Percentiles rank a stretch among this genome's conserved stretches.
Evolutionary conservation across 2,888 invertebrate species (phyloP).

Genomic region (Yponomeuta cagnagella): DNA sequence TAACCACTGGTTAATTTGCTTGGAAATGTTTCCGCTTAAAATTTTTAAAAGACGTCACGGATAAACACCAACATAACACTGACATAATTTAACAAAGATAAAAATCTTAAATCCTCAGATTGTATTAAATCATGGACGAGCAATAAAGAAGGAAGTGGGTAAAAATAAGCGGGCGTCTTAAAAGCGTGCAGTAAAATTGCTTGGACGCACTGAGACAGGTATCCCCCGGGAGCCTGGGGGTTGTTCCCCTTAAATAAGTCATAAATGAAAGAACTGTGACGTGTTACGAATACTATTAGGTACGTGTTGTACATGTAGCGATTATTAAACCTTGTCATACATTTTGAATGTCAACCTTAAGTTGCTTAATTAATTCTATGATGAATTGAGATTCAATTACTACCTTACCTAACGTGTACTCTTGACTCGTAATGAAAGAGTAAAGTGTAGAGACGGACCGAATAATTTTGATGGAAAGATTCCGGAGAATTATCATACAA

Average conservation of each 20-base stretch:
- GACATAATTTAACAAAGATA: conserved; percentile 29
- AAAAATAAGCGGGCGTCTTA: conserved; percentile 34
- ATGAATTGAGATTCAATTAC: too few species aligned
- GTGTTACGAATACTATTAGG: not conserved
- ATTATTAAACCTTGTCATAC: too few species aligned
- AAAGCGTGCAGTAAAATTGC: conserved; percentile 29
- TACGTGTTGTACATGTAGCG: not conserved
- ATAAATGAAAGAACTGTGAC: conserved; percentile 47
- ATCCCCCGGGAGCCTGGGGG: conserved; percentile 47
- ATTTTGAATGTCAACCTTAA: too few species aligned
- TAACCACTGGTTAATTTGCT: not conserved
- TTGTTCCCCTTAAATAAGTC: conserved; percentile 64
- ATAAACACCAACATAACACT: conserved; percentile 18
- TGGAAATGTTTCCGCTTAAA: not conserved
- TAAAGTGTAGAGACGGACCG: too few species aligned
- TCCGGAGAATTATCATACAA: too few species aligned
- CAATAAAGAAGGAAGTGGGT: conserved; percentile 38
- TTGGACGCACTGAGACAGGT: conserved; percentile 50
- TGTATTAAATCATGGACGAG: conserved; percentile 44
- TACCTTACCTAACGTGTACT: too few species aligned
- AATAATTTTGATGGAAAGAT: too few species aligned
- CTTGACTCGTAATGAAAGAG: too few species aligned
- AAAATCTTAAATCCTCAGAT: conserved; percentile 35
- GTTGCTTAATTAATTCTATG: too few species aligned
- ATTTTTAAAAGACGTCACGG: conserved; percentile 10